phyloP scores from a whole-genome alignment of 2,797 vertebrate species.

The Avahi laniger region DNA sequence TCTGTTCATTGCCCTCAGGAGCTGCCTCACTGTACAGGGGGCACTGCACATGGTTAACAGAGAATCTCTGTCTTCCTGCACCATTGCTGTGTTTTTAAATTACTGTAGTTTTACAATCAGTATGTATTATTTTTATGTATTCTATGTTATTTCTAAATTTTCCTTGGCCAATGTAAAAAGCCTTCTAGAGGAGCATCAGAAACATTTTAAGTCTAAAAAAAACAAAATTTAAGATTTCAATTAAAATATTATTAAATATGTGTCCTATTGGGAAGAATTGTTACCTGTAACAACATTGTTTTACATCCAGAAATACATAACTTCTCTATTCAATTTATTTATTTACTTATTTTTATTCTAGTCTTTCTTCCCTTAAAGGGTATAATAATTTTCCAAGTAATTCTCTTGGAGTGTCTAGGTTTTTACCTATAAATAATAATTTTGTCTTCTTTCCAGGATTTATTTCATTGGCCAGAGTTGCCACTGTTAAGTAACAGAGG shows the following conservation, averaged over 20 bases:
- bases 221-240: not conserved
- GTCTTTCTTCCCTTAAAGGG: not conserved
- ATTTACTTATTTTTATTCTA: not conserved
- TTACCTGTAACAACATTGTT: not conserved
- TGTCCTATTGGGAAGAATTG: not conserved
- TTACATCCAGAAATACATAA: not conserved
- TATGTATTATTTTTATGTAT: not conserved
- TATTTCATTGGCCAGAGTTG: not conserved
- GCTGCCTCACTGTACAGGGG: not conserved
- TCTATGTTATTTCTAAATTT: not conserved
- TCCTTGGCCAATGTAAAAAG: not conserved
- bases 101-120: not conserved
- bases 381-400: not conserved
- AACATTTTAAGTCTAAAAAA: not conserved
- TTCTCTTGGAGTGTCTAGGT: not conserved
- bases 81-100: not conserved
- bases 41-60: not conserved
- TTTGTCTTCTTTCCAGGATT: not conserved
- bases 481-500: not conserved
- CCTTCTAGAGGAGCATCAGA: not conserved
- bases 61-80: not conserved
- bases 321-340: not conserved
- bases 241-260: not conserved
- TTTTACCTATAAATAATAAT: slow-evolving; percentile 1
- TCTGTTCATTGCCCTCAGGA: not conserved